These are phyloP conservation scores for Trachemys scripta DNA, from an alignment of 2,113 vertebrate genomes.

Conservation along the genomic window DNA sequence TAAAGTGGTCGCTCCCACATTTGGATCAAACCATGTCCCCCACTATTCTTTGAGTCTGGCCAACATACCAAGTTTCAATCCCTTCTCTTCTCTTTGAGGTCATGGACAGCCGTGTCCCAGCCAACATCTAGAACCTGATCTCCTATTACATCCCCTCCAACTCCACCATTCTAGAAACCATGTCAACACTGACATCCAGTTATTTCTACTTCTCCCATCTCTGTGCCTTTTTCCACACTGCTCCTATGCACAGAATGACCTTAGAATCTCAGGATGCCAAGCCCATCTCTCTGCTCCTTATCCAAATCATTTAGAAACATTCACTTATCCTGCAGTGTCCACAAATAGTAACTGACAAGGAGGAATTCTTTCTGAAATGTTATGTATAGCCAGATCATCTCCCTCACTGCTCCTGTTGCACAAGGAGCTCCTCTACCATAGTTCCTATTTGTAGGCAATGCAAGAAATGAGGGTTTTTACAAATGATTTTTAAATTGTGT, in stretches of 20 bases:
- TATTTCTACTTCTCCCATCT: not conserved
- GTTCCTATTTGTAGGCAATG: not conserved
- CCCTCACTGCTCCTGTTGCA: not conserved
- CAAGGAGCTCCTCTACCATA: not conserved
- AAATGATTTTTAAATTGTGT: not conserved
- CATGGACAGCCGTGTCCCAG: not conserved
- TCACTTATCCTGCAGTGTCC: not conserved
- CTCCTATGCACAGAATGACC: not conserved
- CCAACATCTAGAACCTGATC: not conserved
- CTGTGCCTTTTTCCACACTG: not conserved
- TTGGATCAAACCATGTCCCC: not conserved
- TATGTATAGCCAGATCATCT: not conserved
- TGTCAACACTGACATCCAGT: accelerated
- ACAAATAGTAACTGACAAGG: not conserved
- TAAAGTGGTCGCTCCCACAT: not conserved
- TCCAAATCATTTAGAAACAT: not conserved
- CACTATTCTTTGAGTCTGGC: not conserved
- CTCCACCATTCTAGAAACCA: not conserved
- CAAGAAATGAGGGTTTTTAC: not conserved
- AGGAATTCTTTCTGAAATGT: not conserved
- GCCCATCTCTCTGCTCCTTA: not conserved
- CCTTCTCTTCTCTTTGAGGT: not conserved
- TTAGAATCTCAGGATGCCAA: not conserved
- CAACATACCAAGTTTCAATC: not conserved
- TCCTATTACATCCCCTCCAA: not conserved